Conservation (phyloP, 1,140 invertebrate species). For the Drosophila truncata region DNA sequence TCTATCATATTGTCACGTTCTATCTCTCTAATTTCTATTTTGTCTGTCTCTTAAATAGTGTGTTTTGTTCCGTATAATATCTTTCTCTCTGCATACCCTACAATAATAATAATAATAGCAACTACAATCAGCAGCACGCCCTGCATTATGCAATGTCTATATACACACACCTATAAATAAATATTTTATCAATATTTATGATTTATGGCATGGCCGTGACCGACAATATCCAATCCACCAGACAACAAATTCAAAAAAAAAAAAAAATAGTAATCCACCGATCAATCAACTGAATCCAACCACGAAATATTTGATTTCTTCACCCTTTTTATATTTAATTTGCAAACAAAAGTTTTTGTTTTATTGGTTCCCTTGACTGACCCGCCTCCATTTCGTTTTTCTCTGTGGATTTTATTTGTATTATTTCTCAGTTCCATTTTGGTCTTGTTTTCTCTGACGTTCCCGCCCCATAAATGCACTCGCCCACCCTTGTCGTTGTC, state of each 20-base stretch:
- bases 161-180: constrained; percentile 41
- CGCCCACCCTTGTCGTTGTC: constrained; percentile 27
- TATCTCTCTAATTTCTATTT: constrained; percentile 49
- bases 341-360: constrained; percentile 43
- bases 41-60: constrained; percentile 64
- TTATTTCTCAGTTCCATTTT: constrained; percentile 22
- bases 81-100: constrained; percentile 29
- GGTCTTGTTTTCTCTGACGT: constrained; percentile 2
- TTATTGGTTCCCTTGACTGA: constrained; percentile 22
- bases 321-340: constrained; percentile 54
- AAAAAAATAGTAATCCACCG: constrained; percentile 32
- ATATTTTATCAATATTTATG: constrained; percentile 58
- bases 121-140: constrained; percentile 63
- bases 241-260: constrained; percentile 1
- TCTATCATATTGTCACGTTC: constrained; percentile 50
- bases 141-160: constrained; percentile 75
- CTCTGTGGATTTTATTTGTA: constrained; percentile 22
- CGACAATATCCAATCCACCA: constrained; percentile 45
- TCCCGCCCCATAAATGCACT: constrained; percentile 11
- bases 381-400: constrained; percentile 16
- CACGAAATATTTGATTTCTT: constrained; percentile 31
- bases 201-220: constrained; percentile 77
- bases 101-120: constrained; percentile 43
- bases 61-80: constrained; percentile 61
- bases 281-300: constrained; percentile 56